Base-by-base conservation (phyloP, 2,113 vertebrate species). In the Glaucomys volans region DNA sequence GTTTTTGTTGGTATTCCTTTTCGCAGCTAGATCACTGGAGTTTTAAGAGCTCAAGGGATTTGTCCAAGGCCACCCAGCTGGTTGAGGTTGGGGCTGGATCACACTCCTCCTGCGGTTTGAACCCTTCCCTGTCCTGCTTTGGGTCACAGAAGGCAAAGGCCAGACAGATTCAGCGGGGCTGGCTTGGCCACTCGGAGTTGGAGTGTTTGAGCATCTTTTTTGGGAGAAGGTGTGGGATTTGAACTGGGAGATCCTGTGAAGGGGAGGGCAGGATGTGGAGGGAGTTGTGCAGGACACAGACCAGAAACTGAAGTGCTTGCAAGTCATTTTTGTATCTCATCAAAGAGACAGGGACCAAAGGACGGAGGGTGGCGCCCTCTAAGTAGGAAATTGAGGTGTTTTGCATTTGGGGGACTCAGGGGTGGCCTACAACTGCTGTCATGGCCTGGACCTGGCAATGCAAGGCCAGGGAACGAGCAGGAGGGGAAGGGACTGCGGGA, bases 91-190 rank as follows among this genome's bases (percentile, higher is more conserved):
- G 28, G n/a, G 20, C 16, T 76, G 44, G 50, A 52, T 88, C 57
- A 42, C 5, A 9, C 4, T 37, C 40, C 35, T n/a, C 16, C 40
- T 52, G 14, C 32, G 28, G 22, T 37, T 32, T 47, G 44, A 47
- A 32, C 24, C 24, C 62, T 42, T 44, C 52, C 37, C 17, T 35
- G 4, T 10, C 30, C 17, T 28, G 8, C 47, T 52, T 54, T 9
- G 1, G 16, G 8, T 32, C 17, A 30, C 37, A 3, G 40, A 87
- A 47, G 71, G 26, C 59, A 30, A 64, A 57, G 50, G 5, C 12
- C 22, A 10, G 10, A 0, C 37, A n/a, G 24, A 12, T 6, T 12
- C 18, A 2, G 2, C 17, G 18, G 24, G 18, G 11, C 9, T 28
- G 18, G 18, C 11, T 83, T 30, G 1, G 24, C 37, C 35, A 8